A percentile compares a stretch with the other conserved stretches of the same genome.
Evolutionary conservation across 2,113 vertebrate species (phyloP).

Genomic region (Ramphastos sulfuratus): DNA sequence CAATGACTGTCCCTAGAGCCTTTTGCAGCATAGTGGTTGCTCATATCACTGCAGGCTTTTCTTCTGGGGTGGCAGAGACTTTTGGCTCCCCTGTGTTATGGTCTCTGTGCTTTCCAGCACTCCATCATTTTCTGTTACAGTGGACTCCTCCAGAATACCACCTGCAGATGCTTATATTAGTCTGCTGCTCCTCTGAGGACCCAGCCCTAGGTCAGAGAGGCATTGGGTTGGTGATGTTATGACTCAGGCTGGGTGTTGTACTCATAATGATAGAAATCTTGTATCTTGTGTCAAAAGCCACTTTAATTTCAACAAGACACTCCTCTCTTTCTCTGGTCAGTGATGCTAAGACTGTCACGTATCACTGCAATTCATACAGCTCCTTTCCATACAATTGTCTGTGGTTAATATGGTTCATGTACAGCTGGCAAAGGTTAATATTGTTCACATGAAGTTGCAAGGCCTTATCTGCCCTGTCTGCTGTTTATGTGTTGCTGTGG

Average conservation of each 20-base stretch:
- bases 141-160: not conserved
- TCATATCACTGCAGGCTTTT: not conserved
- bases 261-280: not conserved
- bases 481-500: not conserved
- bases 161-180: not conserved
- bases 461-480: not conserved
- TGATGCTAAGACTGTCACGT: not conserved
- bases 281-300: not conserved
- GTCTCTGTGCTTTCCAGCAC: accelerated
- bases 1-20: not conserved
- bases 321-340: not conserved
- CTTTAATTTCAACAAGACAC: not conserved
- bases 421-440: not conserved
- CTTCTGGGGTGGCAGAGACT: not conserved
- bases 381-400: not conserved
- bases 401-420: not conserved
- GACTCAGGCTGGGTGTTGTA: not conserved
- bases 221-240: not conserved
- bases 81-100: not conserved
- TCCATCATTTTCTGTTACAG: not conserved
- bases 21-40: not conserved
- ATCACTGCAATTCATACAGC: accelerated
- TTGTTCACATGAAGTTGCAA: not conserved
- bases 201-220: not conserved
- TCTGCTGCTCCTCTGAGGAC: not conserved